These are phyloP conservation scores for Diarsia dahlii DNA, from an alignment of 2,888 invertebrate genomes.

Conservation along the genomic window DNA sequence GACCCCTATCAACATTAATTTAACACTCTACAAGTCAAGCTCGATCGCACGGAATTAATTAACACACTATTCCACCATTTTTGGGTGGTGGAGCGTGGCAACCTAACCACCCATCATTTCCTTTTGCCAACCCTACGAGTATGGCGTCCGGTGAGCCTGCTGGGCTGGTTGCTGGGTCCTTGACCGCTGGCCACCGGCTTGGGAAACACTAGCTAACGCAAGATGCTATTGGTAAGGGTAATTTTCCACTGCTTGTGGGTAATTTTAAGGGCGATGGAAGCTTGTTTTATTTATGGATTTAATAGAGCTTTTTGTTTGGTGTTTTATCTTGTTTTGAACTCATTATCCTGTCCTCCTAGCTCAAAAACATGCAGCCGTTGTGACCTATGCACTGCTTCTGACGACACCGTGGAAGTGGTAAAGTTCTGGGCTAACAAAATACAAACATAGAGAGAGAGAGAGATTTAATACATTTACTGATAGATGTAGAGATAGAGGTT, in stretches of 20 bases:
- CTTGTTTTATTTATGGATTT: not conserved
- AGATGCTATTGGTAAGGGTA: constrained; percentile 34
- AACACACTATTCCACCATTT: constrained; percentile 50
- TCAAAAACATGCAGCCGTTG: not conserved
- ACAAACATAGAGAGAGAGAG: too few relatives aligned
- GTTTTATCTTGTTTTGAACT: not conserved
- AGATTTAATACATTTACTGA: too few relatives aligned
- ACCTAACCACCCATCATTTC: constrained; percentile 70
- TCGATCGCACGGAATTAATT: constrained; percentile 62
- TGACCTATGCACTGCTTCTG: not conserved
- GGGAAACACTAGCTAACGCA: constrained; percentile 56
- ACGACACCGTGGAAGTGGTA: not conserved
- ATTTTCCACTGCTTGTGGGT: constrained; percentile 28
- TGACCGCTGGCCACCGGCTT: constrained; percentile 74
- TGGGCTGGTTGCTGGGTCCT: constrained; percentile 84
- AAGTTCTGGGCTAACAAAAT: too few relatives aligned
- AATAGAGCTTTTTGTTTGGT: not conserved
- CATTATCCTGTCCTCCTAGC: not conserved
- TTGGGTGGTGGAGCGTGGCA: constrained; percentile 69
- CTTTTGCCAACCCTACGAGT: constrained; percentile 79
- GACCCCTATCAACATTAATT: constrained; percentile 11
- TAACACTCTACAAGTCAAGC: constrained; percentile 43
- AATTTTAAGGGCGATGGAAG: not conserved
- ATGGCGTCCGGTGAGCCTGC: constrained; percentile 75
- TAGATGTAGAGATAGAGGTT: too few relatives aligned